Conservation (phyloP, 2,797 vertebrate species). For the Masticophis lateralis region DNA sequence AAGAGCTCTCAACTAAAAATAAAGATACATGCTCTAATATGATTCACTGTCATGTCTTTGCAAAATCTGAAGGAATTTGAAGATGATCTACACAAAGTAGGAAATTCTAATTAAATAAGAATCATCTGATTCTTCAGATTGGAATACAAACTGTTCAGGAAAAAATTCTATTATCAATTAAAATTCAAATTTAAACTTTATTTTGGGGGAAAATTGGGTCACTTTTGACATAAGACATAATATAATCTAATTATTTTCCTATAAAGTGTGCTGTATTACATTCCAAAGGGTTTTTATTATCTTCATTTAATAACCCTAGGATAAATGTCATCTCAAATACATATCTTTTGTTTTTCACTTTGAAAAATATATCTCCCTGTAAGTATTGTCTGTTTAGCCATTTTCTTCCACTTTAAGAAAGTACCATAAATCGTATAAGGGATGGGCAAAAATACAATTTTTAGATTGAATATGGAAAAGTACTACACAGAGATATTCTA, state of each 20-base stretch:
- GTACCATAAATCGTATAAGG: neutral
- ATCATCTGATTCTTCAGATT: neutral
- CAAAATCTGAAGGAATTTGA: conserved; percentile 1
- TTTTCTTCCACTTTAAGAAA: neutral
- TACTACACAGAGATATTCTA: neutral
- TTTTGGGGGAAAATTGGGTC: neutral
- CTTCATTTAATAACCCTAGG: neutral
- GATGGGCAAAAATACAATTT: neutral
- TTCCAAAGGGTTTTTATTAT: neutral
- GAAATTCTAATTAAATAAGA: neutral
- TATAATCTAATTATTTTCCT: neutral
- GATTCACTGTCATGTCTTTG: neutral
- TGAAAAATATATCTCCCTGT: neutral
- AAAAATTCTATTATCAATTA: neutral
- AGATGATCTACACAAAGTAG: neutral
- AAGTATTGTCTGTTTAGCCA: neutral
- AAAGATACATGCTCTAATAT: conserved; percentile 4
- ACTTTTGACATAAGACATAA: neutral
- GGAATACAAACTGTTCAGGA: neutral
- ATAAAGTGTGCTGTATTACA: neutral
- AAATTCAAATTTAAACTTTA: neutral
- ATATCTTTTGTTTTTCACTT: neutral
- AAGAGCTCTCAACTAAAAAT: conserved; percentile 13
- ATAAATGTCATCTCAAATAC: neutral
- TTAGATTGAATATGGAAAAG: neutral